phyloP scores from a whole-genome alignment of 2,113 vertebrate species.

The Poeciliopsis occidentalis region DNA sequence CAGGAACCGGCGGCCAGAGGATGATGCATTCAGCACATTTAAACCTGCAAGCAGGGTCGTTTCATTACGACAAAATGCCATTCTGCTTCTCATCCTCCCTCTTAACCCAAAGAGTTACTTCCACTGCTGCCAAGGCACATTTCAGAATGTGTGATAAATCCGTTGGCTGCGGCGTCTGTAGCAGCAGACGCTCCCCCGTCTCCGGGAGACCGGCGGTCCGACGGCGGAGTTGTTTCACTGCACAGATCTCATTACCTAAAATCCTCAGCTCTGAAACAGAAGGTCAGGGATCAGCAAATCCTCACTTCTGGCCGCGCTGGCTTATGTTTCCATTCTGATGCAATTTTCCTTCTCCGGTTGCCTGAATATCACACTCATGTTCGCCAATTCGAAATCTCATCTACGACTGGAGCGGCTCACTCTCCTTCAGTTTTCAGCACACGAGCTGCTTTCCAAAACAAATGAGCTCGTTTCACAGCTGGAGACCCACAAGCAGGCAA shows the following conservation, averaged over 20 bases:
- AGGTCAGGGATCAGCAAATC: slow-evolving; percentile 80
- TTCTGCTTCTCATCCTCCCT: slow-evolving; percentile 15
- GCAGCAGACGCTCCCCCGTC: slow-evolving; percentile 22
- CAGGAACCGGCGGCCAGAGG: background rate
- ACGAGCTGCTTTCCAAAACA: slow-evolving; percentile 35
- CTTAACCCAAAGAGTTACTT: slow-evolving; percentile 39
- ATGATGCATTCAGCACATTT: slow-evolving; percentile 22
- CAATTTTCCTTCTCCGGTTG: slow-evolving; percentile 72
- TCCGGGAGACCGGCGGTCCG: slow-evolving; percentile 25
- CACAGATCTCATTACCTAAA: slow-evolving; percentile 79
- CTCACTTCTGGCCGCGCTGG: slow-evolving; percentile 66
- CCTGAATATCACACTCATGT: slow-evolving; percentile 71
- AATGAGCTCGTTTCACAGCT: slow-evolving; percentile 7
- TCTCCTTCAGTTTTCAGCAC: slow-evolving; percentile 44
- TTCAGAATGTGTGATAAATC: slow-evolving; percentile 62
- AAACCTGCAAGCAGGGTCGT: slow-evolving; percentile 25
- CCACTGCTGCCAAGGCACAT: slow-evolving; percentile 45
- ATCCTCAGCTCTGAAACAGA: slow-evolving; percentile 76
- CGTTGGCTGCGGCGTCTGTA: slow-evolving; percentile 42
- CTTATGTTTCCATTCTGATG: slow-evolving; percentile 79
- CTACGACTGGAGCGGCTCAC: slow-evolving; percentile 43
- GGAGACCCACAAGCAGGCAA: background rate
- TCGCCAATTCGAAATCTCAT: slow-evolving; percentile 66
- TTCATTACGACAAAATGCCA: slow-evolving; percentile 38
- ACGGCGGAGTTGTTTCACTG: slow-evolving; percentile 59